Evolutionary conservation across 2,113 vertebrate genomes (phyloP), one percentile per base, ranked within the genome.

Genomic region (Diadophis punctatus): DNA sequence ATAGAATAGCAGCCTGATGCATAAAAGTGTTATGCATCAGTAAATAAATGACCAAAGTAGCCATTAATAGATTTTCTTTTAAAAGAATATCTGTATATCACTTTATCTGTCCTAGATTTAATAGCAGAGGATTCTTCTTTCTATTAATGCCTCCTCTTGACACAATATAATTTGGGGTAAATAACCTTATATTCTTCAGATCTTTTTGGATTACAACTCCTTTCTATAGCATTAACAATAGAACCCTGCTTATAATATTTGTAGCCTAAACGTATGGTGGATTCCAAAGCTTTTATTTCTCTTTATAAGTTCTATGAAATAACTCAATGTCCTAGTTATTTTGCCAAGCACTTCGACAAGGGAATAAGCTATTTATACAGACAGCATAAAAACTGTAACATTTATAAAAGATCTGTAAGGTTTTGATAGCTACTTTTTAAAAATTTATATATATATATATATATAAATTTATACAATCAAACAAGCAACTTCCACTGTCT

Each of bases 21-120:
- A 87, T 94, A 90, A 93, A 94, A 90, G 52, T 30, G 43, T 12
- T 25, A 91, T 87, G 56, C 53, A 88, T 58, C 91, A 95, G 27
- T 18, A 39, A 49, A 63, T 74, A 53, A 20, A 23, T 8, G 39
- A 49, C 58, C 23, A 87, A 87, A 30, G 8, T 53, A 39, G 34
- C 14, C 2, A 16, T 52, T 68, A 49, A 16, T 20, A 80, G 9
- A 3, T 8, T 4, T 53, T 52, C 52, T 88, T 89, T 25, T 20
- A 68, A 68, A 68, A 68, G 30, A 68, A 60, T 10, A 58, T 58
- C 23, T 5, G 16, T 39, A n/a, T 88, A 55, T 1, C 22, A 39
- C 20, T n/a, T 39, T 91, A 46, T 86, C 1, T 58, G 34, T 85
- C 20, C 23, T 11, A 11, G 9, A 51, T 87, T 63, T 68, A 63